These are phyloP conservation scores for Aythya baeri DNA, from an alignment of 2,113 vertebrate species.

Conservation along the genomic window DNA sequence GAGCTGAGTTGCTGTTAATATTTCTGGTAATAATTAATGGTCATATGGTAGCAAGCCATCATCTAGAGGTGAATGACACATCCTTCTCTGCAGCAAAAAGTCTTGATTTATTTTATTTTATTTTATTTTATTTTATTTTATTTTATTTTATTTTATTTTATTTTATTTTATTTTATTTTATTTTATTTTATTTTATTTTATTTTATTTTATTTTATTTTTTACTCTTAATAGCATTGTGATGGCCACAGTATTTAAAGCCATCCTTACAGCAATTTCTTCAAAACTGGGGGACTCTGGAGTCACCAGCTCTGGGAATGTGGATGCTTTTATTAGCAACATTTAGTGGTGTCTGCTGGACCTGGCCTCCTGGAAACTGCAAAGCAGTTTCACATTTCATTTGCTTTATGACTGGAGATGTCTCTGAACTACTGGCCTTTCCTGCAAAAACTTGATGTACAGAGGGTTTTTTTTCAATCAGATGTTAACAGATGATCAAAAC, in stretches of 20 bases:
- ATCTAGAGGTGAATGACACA: no score
- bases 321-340: not conserved
- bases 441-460: not conserved
- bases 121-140: no score
- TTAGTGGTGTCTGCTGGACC: not conserved
- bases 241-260: not conserved
- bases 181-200: no score
- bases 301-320: not conserved
- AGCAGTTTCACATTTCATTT: not conserved
- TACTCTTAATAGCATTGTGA: not conserved
- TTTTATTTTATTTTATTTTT: not conserved
- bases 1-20: not conserved
- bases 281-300: not conserved
- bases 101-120: not conserved
- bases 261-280: not conserved
- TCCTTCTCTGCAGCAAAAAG: not conserved
- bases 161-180: no score
- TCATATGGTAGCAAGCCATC: not conserved
- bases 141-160: no score
- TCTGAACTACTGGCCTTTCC: not conserved
- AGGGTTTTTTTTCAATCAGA: fast-evolving
- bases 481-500: not conserved
- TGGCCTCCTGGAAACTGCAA: not conserved
- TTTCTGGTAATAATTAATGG: not conserved
- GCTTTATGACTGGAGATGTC: not conserved